A percentile compares a stretch with the other conserved stretches of the same genome.
phyloP scores from a whole-genome alignment of 2,888 invertebrate species.

The Hyposoter didymator region DNA sequence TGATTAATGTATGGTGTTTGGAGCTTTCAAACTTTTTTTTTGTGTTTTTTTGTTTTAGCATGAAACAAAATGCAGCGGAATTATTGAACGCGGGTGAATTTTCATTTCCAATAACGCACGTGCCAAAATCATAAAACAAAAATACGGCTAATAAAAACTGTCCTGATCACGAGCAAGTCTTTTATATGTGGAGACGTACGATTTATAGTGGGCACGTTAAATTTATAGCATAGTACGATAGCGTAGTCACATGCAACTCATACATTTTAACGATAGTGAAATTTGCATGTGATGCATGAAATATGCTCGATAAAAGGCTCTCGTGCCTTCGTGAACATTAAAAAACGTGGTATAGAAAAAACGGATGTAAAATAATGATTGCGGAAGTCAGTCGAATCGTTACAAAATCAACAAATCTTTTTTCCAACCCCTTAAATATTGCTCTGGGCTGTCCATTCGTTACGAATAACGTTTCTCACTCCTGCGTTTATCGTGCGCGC shows the following conservation, averaged over 20 bases:
- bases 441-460: background rate
- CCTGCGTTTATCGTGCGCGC: background rate
- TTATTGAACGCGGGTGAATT: background rate
- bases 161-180: background rate
- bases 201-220: background rate
- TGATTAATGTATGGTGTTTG: too few species aligned
- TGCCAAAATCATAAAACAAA: background rate
- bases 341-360: background rate
- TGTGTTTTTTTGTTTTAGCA: background rate
- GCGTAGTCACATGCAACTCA: constrained; percentile 4
- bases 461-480: background rate
- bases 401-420: background rate
- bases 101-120: background rate
- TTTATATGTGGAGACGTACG: background rate
- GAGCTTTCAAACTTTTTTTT: too few species aligned
- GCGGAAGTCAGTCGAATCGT: background rate
- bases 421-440: background rate
- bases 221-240: constrained; percentile 9
- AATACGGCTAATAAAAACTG: background rate
- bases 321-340: background rate
- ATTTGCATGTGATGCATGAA: constrained; percentile 13
- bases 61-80: background rate
- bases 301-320: background rate
- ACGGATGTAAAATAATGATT: background rate
- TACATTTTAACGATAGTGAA: constrained; percentile 1